phyloP scores from a whole-genome alignment of 2,113 vertebrate species.

The Microcebus jonahi region DNA sequence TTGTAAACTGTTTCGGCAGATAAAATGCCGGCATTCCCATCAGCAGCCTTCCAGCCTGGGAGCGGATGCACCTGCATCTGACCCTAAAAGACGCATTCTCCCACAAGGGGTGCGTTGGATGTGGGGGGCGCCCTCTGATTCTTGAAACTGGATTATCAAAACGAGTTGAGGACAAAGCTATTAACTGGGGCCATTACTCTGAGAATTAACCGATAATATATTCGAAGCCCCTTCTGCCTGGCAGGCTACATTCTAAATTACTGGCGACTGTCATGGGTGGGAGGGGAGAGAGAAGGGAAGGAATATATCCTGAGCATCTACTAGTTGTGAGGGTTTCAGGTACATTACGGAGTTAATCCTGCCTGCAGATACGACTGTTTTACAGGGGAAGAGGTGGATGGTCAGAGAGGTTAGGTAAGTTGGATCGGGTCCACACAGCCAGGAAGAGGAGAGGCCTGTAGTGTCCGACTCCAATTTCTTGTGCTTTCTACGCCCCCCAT shows the following conservation, averaged over 20 bases:
- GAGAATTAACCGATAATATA: not conserved
- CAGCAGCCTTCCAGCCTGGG: not conserved
- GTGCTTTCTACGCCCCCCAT: not conserved
- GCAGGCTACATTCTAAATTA: not conserved
- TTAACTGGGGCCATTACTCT: not conserved
- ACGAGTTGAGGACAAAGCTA: not conserved
- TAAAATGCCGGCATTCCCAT: constrained; percentile 46
- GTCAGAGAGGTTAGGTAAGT: not conserved
- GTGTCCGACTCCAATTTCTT: not conserved
- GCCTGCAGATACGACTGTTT: not conserved
- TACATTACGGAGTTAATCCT: not conserved
- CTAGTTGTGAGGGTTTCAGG: not conserved
- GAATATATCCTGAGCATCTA: not conserved
- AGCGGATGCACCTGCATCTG: not conserved
- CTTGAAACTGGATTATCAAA: not conserved
- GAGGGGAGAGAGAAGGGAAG: not conserved
- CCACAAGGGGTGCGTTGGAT: not conserved
- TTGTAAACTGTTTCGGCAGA: constrained; percentile 36
- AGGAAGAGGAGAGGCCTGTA: not conserved
- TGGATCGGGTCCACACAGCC: not conserved
- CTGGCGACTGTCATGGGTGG: not conserved
- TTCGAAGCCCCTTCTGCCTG: not conserved
- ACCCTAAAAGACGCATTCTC: not conserved
- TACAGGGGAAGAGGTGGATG: not conserved
- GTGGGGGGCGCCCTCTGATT: not conserved